Conservation (phyloP, 2,888 invertebrate species). For the Apamea anceps region DNA sequence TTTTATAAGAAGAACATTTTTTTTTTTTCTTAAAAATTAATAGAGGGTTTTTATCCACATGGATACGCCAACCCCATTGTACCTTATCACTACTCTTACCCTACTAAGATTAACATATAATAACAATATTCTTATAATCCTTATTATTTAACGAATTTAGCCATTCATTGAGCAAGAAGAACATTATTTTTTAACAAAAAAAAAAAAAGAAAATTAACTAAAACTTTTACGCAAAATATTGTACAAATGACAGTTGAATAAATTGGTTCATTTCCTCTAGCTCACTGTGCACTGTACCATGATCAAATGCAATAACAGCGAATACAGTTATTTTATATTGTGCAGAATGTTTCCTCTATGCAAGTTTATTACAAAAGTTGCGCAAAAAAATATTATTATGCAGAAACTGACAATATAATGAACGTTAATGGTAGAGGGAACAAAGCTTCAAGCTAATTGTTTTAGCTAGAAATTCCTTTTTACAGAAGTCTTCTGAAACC, state of each 20-base stretch:
- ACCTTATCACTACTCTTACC: too few species aligned
- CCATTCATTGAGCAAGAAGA: too few species aligned
- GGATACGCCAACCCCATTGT: too few species aligned
- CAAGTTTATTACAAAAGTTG: neutral
- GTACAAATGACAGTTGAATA: neutral
- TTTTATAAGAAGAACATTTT: neutral
- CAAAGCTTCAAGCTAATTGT: conserved; percentile 3
- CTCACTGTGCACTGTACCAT: neutral
- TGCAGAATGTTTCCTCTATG: neutral
- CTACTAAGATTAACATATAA: too few species aligned
- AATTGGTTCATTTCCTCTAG: conserved; percentile 17
- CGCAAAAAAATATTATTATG: neutral
- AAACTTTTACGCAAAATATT: neutral
- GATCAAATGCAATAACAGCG: conserved; percentile 24
- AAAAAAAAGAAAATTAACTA: neutral
- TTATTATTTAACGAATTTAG: too few species aligned
- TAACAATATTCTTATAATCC: too few species aligned
- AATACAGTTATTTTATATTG: conserved; percentile 7
- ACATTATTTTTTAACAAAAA: neutral
- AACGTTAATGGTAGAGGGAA: neutral
- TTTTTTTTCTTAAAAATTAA: too few species aligned
- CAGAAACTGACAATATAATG: neutral
- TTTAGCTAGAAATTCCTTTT: neutral
- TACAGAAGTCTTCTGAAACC: neutral
- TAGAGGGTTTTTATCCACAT: too few species aligned